Evolutionary conservation across 2,113 vertebrate species (phyloP).

Genomic region (Tyrannus savana): DNA sequence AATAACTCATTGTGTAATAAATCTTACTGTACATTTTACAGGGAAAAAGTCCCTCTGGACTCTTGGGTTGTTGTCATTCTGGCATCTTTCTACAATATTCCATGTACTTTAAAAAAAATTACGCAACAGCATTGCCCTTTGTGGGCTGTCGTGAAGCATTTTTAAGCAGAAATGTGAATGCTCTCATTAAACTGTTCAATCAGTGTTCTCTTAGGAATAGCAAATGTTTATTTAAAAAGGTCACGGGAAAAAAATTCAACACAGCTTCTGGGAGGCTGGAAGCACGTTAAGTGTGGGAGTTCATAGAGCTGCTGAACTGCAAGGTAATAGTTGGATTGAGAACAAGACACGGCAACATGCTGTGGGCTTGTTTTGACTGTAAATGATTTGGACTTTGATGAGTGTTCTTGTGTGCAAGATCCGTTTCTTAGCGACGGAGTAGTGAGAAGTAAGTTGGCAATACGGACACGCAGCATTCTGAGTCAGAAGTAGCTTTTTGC

Average conservation of each 20-base stretch:
- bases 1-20: neutral
- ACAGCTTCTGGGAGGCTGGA: conserved; percentile 33
- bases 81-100: neutral
- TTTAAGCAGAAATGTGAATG: conserved; percentile 15
- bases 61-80: neutral
- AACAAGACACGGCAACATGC: conserved; percentile 6
- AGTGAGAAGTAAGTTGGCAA: neutral
- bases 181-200: conserved; percentile 37
- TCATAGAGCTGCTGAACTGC: conserved; percentile 26
- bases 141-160: neutral
- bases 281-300: conserved; percentile 27
- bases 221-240: conserved; percentile 56
- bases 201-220: conserved; percentile 35
- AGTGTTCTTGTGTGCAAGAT: conserved; percentile 22
- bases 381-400: neutral
- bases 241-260: conserved; percentile 1
- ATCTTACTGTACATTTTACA: neutral
- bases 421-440: conserved; percentile 13
- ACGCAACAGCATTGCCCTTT: neutral
- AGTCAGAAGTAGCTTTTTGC: neutral
- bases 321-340: conserved; percentile 27
- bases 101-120: neutral
- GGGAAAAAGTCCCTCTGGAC: neutral
- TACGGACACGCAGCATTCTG: neutral
- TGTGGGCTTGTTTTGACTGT: conserved; percentile 47